Evolutionary conservation across 2,888 invertebrate genomes (phyloP).

Genomic region (Choreutis nemorana): DNA sequence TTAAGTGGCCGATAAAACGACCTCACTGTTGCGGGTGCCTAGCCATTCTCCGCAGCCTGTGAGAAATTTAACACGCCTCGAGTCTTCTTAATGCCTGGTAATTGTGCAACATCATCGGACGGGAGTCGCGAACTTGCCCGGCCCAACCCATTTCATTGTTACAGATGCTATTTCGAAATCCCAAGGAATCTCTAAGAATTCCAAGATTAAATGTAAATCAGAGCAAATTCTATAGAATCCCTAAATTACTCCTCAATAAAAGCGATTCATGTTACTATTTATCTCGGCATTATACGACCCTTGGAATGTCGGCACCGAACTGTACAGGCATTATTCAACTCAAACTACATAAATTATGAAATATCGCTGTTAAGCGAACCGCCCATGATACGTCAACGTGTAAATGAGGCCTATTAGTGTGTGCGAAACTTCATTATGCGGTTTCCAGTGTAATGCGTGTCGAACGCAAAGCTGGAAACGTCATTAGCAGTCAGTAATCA

Average conservation of each 20-base stretch:
- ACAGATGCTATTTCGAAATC: slow-evolving; percentile 7
- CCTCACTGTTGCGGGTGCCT: slow-evolving; percentile 32
- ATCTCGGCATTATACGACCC: too few relatives aligned
- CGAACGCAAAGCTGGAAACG: slow-evolving; percentile 35
- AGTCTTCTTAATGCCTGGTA: slow-evolving; percentile 43
- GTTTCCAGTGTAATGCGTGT: slow-evolving; percentile 41
- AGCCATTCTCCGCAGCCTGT: slow-evolving; percentile 36
- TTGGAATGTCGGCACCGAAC: too few relatives aligned
- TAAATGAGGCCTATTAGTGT: slow-evolving; percentile 48
- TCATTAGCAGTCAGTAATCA: slow-evolving; percentile 31
- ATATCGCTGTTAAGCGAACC: slow-evolving; percentile 33
- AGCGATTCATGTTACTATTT: too few relatives aligned
- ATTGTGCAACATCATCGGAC: slow-evolving; percentile 34
- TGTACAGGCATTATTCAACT: slow-evolving; percentile 1
- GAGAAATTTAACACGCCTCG: slow-evolving; percentile 48
- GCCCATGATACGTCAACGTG: slow-evolving; percentile 26
- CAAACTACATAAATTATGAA: slow-evolving; percentile 24
- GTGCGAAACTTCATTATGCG: slow-evolving; percentile 52
- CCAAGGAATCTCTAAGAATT: slow-evolving; percentile 11
- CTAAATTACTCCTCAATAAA: too few relatives aligned
- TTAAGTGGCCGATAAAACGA: slow-evolving; percentile 38
- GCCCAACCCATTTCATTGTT: slow-evolving; percentile 19
- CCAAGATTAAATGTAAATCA: slow-evolving; percentile 17
- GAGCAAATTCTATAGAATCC: too few relatives aligned
- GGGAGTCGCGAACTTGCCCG: slow-evolving; percentile 15